Evolutionary conservation across 1,140 invertebrate genomes (phyloP), one percentile per base, ranked within the genome.

Genomic region (Aleiodes sp.): DNA sequence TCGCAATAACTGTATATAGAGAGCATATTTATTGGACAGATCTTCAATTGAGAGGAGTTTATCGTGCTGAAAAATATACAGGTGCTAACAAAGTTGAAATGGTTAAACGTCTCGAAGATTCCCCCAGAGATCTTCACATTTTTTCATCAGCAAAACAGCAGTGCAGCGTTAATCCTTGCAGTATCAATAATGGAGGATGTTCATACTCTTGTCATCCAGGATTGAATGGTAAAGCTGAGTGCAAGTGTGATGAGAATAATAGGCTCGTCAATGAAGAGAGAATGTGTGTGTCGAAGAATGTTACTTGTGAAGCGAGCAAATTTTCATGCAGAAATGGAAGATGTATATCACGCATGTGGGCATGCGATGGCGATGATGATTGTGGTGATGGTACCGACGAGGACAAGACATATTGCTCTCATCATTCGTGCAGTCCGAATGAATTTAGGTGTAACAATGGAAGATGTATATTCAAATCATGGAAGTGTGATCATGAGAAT

Each of bases 1-100:
- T 98, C 82, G 96, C 96, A 0, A 95, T 99, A 10, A 97, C 96
- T 0, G 93, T 98, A 0, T 94, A 92, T 83, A 89, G 93, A 21
- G 91, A 96, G 77, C 96, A 96, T 80, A 97, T 99, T 57, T 99
- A 98, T 82, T 98, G 98, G 96, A 99, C 97, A 0, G 98, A 99
- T 84, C 88, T 99, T 33, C 96, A 97, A 80, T 82, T 98, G 0
- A 87, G 96, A 24, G 97, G 97, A 1, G 96, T 99, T 0, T 99
- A 98, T 78, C 87, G 97, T 63, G 97, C 97, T 0, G 96, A 99
- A 77, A 99, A 99, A 84, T 94, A 98, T 74, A 99, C 97, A 0
- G 98, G 98, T 4, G 94, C 94, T 2, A 94, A 97, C 74, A 96
- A 97, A 91, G 89, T 97, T 6, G 95, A 97, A 80, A 93, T 99